These are phyloP conservation scores for Epizoanthus ramosus DNA, from an alignment of 92 coral and sea anemone genomes.

Conservation along the genomic window DNA sequence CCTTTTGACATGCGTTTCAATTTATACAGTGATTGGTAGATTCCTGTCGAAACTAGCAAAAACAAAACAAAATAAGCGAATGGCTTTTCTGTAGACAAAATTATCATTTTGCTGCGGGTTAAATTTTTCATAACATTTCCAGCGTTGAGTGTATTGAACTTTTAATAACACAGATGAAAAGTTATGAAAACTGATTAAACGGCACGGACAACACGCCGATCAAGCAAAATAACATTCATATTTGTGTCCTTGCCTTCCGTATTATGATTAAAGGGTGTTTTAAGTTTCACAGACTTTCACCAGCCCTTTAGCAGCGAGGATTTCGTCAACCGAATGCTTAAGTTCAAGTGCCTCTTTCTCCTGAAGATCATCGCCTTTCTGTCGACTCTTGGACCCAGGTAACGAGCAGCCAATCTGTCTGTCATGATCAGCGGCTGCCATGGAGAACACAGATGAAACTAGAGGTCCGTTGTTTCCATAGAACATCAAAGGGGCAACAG, in stretches of 20 bases:
- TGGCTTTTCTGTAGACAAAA: no score
- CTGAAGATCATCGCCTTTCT: neutral
- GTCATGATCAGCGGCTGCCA: neutral
- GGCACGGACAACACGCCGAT: neutral
- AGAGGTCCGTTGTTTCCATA: slow-evolving; percentile 25
- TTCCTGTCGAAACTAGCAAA: no score
- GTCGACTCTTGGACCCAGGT: neutral
- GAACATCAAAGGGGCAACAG: slow-evolving; percentile 15
- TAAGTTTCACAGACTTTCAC: slow-evolving; percentile 30
- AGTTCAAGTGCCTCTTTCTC: slow-evolving; percentile 2
- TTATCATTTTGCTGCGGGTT: no score
- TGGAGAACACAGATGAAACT: slow-evolving; percentile 21
- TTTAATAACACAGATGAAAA: no score
- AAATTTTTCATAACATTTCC: no score
- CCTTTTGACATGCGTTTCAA: no score
- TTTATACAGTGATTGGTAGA: no score
- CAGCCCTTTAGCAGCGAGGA: slow-evolving; percentile 57
- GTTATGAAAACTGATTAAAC: no score
- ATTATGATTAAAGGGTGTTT: neutral
- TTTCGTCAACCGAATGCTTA: slow-evolving; percentile 49
- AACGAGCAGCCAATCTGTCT: neutral
- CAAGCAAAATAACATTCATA: neutral
- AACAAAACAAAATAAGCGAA: no score
- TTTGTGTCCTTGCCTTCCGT: neutral
- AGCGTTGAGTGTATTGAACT: no score